Evolutionary conservation across 2,113 vertebrate species (phyloP).

Genomic region (Corythaeola cristata): DNA sequence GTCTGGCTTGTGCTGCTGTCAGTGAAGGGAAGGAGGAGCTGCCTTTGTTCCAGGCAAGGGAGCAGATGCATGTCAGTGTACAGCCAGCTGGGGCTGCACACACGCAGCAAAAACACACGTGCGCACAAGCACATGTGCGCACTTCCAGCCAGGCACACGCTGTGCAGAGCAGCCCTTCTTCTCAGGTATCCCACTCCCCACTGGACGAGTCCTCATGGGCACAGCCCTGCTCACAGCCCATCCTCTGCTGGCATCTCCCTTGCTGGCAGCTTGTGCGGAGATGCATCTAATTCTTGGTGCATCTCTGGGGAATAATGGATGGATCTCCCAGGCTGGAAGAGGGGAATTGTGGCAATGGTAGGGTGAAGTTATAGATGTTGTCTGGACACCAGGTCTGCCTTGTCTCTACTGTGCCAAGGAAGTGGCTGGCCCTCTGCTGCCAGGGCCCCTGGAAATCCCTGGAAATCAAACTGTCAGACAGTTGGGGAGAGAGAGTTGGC

Average conservation of each 20-base stretch:
- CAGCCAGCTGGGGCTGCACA: conserved; percentile 36
- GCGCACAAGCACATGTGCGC: not conserved
- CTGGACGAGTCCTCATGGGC: not conserved
- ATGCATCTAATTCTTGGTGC: not conserved
- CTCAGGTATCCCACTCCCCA: not conserved
- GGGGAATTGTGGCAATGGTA: not conserved
- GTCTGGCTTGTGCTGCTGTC: not conserved
- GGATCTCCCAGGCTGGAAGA: not conserved
- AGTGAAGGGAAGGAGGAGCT: not conserved
- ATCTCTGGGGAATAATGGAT: not conserved
- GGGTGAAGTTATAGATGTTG: not conserved
- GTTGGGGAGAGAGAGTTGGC: not conserved
- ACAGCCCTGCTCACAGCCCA: not conserved
- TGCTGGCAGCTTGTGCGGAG: not conserved
- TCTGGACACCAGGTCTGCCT: not conserved
- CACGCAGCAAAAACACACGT: not conserved
- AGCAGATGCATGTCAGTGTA: conserved; percentile 4
- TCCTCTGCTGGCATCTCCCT: not conserved
- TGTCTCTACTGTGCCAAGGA: not conserved
- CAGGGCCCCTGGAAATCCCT: not conserved
- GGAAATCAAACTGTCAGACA: not conserved
- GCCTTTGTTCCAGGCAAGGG: conserved; percentile 38
- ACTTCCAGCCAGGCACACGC: not conserved
- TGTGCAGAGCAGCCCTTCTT: not conserved
- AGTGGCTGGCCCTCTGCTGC: not conserved